Percentiles rank a stretch among this genome's conserved stretches.
These are phyloP conservation scores for Orthonevra nobilis DNA, from an alignment of 2,888 invertebrate genomes.

Conservation along the genomic window DNA sequence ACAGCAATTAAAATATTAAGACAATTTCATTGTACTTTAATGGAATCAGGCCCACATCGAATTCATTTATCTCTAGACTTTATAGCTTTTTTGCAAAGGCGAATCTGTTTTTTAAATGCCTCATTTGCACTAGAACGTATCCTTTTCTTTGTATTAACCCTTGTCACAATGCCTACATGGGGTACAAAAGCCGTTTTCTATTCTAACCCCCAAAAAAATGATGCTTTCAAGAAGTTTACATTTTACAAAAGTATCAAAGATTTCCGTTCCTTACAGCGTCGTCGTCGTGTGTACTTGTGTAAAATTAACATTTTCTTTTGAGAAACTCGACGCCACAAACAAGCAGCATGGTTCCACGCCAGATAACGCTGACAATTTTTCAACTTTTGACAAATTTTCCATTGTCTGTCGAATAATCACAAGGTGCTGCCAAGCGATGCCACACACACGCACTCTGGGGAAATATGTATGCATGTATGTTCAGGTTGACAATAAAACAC, in stretches of 20 bases:
- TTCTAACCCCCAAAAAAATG: not conserved
- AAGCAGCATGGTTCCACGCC: constrained; percentile 63
- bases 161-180: not conserved
- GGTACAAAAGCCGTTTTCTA: not conserved
- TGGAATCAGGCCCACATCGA: too few species aligned
- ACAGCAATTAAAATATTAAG: too few species aligned
- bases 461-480: too few species aligned
- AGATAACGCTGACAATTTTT: constrained; percentile 67
- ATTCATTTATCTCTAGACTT: too few species aligned
- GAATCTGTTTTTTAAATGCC: too few species aligned
- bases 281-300: not conserved
- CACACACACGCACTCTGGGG: constrained; percentile 55
- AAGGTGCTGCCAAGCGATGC: constrained; percentile 59
- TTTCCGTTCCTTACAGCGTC: too few species aligned
- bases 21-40: too few species aligned
- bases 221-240: too few species aligned
- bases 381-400: constrained; percentile 70
- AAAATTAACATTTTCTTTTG: constrained; percentile 43
- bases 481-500: too few species aligned
- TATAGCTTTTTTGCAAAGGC: too few species aligned
- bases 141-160: not conserved
- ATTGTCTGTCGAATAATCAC: constrained; percentile 67
- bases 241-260: too few species aligned
- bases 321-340: constrained; percentile 33
- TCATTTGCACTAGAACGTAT: too few species aligned